Evolutionary conservation across 2,113 vertebrate species (phyloP), one percentile per base, ranked within the genome.

Genomic region (Vimba vimba): DNA sequence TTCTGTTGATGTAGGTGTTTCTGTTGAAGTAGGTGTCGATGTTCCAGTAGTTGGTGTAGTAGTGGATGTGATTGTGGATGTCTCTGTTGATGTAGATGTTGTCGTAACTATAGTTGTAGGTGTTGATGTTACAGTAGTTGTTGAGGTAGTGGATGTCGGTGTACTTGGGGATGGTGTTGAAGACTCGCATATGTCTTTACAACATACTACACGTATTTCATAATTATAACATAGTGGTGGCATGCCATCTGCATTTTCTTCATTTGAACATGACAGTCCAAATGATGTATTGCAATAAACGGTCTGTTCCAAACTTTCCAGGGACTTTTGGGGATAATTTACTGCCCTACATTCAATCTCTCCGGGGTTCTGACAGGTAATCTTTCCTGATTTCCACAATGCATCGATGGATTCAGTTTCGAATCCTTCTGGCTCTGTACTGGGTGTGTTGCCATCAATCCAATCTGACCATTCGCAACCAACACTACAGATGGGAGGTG

Each of bases 381-480:
- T 83, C 6, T 36, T 5, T 36, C 0, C 0, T 17, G 50, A 71
- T 0, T 17, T 33, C 81, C 81, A 39, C 19, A 69, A 39, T 17
- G 0, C 0, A 55, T 0, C 0, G 23, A 83, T 83, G 1, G 81
- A 9, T 57, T 83, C 81, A 15, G 3, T 83, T 52, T 83, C 81
- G 0, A 71, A 83, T n/a, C 81, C 81, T 2, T 39, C 0, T 0
- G 81, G 21, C 0, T 69, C 64, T 39, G 2, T 71, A 55, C 45
- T 83, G 27, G 64, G 81, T 55, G 6, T 55, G 47, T 55, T 83
- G 47, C 30, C 6, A 52, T 71, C 21, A 39, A 71, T 19, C 81
- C 81, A 83, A 3, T n/a, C 2, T 17, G 81, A 83, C 81, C 81
- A 83, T 82, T n/a, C n/a, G n/a, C n/a, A n/a, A n/a, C n/a, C n/a